Evolutionary conservation across 2,888 invertebrate genomes (phyloP).

Genomic region (Noctuana brunneofusca): DNA sequence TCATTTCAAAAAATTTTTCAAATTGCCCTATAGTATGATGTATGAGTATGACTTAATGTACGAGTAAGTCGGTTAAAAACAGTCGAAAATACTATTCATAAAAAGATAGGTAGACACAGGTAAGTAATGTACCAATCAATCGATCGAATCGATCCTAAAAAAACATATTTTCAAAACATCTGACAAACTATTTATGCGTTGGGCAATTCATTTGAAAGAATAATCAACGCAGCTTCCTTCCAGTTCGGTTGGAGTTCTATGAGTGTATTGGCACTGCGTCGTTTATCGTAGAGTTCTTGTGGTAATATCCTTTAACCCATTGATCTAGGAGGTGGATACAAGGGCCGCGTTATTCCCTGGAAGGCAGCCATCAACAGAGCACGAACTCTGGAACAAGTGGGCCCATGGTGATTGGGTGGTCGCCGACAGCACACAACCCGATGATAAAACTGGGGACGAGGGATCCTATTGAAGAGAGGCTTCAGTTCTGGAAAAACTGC

Average conservation of each 20-base stretch:
- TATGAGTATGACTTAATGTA: no score
- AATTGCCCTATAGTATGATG: no score
- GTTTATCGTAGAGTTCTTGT: neutral
- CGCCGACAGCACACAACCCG: neutral
- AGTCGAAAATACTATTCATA: no score
- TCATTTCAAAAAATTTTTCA: no score
- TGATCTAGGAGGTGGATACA: neutral
- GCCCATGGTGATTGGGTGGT: neutral
- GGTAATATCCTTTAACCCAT: neutral
- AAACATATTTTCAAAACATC: no score
- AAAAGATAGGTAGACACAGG: no score
- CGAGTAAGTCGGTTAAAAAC: no score
- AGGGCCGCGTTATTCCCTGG: neutral
- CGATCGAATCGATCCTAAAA: no score
- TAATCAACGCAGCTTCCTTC: neutral
- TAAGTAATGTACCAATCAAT: no score
- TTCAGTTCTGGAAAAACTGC: neutral
- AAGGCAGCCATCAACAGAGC: constrained; percentile 1
- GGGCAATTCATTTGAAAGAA: neutral
- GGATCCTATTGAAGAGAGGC: neutral
- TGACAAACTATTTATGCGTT: no score
- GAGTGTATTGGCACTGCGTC: neutral
- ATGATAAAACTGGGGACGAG: neutral
- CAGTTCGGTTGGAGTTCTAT: neutral
- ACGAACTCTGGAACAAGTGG: neutral